phyloP scores from a whole-genome alignment of 2,113 vertebrate species.

The Myrmophylax atrothorax region DNA sequence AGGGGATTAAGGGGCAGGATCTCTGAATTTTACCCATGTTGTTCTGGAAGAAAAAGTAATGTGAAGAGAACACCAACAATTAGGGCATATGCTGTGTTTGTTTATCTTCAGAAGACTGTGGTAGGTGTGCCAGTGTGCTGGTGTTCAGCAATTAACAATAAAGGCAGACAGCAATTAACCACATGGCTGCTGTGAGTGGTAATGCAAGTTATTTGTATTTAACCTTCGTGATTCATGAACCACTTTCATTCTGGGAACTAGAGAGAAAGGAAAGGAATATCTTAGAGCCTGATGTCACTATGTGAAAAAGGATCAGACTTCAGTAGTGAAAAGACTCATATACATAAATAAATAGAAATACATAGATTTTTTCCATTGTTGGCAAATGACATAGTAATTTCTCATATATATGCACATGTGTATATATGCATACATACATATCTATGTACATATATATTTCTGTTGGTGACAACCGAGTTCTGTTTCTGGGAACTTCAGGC shows the following conservation, averaged over 20 bases:
- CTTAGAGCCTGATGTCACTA: not conserved
- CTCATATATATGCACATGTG: not conserved
- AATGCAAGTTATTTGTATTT: conserved; percentile 34
- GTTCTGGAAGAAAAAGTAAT: not conserved
- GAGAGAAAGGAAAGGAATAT: not conserved
- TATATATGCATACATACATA: not conserved
- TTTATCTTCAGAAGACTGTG: conserved; percentile 11
- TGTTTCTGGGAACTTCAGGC: not conserved
- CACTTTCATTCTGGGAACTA: not conserved
- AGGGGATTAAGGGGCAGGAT: not conserved
- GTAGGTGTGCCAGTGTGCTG: not conserved
- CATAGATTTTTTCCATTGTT: not conserved
- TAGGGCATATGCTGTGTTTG: not conserved
- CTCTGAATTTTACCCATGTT: not conserved
- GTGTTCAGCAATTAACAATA: conserved; percentile 46
- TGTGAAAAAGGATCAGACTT: not conserved
- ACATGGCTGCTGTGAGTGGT: conserved; percentile 28
- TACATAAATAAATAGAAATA: not conserved
- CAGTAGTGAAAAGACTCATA: not conserved
- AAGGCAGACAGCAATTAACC: conserved; percentile 54
- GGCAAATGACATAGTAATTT: not conserved
- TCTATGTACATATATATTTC: too few relatives aligned
- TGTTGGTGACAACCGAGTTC: not conserved
- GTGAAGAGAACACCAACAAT: not conserved
- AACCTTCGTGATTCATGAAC: conserved; percentile 45